Conservation (phyloP, 2,888 invertebrate species). For the Drosophila kanekoi region DNA sequence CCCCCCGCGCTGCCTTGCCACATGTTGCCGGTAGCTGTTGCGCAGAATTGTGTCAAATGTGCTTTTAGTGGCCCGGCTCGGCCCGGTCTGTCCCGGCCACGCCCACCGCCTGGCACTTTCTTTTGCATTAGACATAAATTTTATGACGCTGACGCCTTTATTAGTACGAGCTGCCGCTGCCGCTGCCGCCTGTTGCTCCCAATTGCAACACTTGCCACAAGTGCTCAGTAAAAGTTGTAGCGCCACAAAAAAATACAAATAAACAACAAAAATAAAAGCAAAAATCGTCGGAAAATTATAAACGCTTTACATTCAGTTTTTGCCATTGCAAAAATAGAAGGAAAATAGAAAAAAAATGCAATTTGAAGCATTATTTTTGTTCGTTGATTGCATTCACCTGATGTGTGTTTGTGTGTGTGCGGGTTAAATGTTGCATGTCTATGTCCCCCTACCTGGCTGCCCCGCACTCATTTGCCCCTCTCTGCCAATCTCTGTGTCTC, state of each 20-base stretch:
- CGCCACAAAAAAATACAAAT: conserved; percentile 27
- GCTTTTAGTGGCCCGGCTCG: conserved; percentile 18
- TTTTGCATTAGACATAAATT: conserved; percentile 54
- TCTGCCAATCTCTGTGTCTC: background rate
- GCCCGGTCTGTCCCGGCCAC: conserved; percentile 37
- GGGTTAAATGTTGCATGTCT: conserved; percentile 54
- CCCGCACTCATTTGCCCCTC: background rate
- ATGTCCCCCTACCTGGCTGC: background rate
- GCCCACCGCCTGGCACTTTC: conserved; percentile 65
- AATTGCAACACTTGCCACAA: conserved; percentile 26
- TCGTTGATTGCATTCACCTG: conserved; percentile 73
- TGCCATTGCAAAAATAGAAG: conserved; percentile 32
- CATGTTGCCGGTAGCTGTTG: conserved; percentile 15
- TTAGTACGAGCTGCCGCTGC: conserved; percentile 38
- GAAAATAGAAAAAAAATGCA: conserved; percentile 60
- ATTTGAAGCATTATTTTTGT: conserved; percentile 61
- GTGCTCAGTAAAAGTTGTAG: conserved; percentile 49
- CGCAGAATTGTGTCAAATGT: conserved; percentile 56
- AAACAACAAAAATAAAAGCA: conserved; percentile 8
- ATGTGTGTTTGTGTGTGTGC: conserved; percentile 30
- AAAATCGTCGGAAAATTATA: conserved; percentile 27
- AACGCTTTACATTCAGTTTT: conserved; percentile 30
- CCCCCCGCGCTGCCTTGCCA: conserved; percentile 15
- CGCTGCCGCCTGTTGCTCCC: conserved; percentile 8
- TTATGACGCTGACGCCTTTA: conserved; percentile 56